Percentiles rank a stretch among this genome's conserved stretches.
Conservation (phyloP, 2,797 vertebrate species). For the Enteromius fasciolatus region DNA sequence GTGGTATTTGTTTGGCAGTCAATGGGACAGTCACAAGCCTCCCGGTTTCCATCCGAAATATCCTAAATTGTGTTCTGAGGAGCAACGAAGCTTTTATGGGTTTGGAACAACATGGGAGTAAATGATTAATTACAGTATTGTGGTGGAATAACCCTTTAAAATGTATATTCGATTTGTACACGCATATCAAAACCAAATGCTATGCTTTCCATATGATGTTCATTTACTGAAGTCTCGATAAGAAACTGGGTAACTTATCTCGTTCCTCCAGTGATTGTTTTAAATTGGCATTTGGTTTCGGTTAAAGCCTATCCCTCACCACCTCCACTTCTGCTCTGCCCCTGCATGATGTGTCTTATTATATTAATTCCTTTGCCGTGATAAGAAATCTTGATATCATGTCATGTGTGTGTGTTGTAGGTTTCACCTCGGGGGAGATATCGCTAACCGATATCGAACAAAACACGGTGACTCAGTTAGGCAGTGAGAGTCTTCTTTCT, state of each 20-base stretch:
- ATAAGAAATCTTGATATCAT: slow-evolving; percentile 21
- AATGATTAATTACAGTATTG: no score
- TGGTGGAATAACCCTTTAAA: no score
- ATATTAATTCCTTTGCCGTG: slow-evolving; percentile 58
- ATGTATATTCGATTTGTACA: no score
- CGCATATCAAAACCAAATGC: background rate
- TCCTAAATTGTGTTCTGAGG: no score
- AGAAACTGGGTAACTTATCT: background rate
- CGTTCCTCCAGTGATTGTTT: background rate
- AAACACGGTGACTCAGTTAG: background rate
- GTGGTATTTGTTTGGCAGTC: no score
- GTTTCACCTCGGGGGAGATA: slow-evolving; percentile 25
- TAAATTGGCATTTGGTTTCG: background rate
- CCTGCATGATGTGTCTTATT: slow-evolving; percentile 59
- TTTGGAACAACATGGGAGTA: no score
- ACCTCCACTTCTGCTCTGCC: slow-evolving; percentile 54
- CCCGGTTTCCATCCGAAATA: no score
- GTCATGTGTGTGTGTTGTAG: background rate
- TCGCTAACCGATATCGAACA: slow-evolving; percentile 31
- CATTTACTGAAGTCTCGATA: background rate
- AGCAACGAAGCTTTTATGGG: no score
- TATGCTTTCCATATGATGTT: background rate
- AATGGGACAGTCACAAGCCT: no score
- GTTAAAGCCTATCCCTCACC: slow-evolving; percentile 59
- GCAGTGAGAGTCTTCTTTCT: slow-evolving; percentile 28